Evolutionary conservation across 1,140 invertebrate genomes (phyloP), one percentile per base, ranked within the genome.

Genomic region (Reticulitermes speratus): DNA sequence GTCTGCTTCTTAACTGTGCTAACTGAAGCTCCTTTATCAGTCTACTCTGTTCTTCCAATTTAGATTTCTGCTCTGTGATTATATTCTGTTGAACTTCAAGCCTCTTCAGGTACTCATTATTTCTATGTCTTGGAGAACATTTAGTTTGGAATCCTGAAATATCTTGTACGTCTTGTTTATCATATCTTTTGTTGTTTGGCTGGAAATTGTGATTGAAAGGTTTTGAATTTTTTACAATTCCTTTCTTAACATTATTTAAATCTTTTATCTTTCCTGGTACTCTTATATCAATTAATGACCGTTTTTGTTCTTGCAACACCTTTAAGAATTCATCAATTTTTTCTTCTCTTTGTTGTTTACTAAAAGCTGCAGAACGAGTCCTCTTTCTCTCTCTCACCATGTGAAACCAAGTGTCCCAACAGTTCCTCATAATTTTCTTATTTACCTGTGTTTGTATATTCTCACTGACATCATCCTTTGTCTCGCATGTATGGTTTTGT

Each of bases 61-160:
- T 45, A 38, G 38, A n/a, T 55, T 86, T 86, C 48, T 86, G 85
- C 32, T 82, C 55, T 44, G 85, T 38, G 30, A 86, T 86, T 82
- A 86, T 86, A 30, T 59, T 44, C n/a, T 52, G 44, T 38, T 86
- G 85, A 25, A 75, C 85, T 30, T 48, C 52, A 55, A 82, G 25
- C 25, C 81, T 59, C 16, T 86, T 44, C 7, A 45, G n/a, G 32
- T 38, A 82, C 11, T 44, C 52, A 44, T 23, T 59, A 23, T 19
- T n/a, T n/a, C 2, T 16, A 23, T 55, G 5, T 3, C 0, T 55
- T 48, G 44, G 65, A 85, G 21, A 38, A 5, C 1, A 1, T 44
- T 83, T 83, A 38, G 38, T 44, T n/a, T 83, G 32, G 32, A 45
- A 45, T 83, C 38, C n/a, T 19, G 25, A 8, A 19, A n/a, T 19